A percentile compares a stretch with the other conserved stretches of the same genome.
Conservation (phyloP, 2,888 invertebrate genomes). For the Nebria salina region DNA sequence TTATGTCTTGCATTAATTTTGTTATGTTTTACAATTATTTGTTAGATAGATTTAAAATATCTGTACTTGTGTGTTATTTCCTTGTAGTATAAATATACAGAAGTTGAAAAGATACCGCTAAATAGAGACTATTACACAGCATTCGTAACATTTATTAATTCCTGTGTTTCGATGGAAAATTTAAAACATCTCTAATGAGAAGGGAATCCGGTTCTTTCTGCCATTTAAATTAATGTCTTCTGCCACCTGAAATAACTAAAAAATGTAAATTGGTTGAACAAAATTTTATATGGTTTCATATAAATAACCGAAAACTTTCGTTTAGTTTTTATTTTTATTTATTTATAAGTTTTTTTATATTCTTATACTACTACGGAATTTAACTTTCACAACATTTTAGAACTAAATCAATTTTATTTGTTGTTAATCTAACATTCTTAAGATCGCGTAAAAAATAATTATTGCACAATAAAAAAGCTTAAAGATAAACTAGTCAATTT, state of each 20-base stretch:
- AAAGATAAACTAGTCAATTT: too few relatives aligned
- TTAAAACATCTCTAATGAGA: slow-evolving; percentile 37
- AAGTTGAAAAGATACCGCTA: background rate
- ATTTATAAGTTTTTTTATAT: background rate
- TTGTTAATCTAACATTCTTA: background rate
- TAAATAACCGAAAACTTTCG: background rate
- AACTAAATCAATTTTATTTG: background rate
- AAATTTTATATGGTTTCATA: background rate
- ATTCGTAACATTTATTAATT: slow-evolving; percentile 28
- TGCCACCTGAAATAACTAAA: slow-evolving; percentile 37
- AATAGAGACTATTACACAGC: background rate
- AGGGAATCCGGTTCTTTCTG: slow-evolving; percentile 30
- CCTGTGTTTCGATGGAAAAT: slow-evolving; percentile 28
- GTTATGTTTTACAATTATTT: too few relatives aligned
- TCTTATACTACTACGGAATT: background rate
- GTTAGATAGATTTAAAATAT: too few relatives aligned
- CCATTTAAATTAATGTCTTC: slow-evolving; percentile 33
- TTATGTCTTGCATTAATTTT: too few relatives aligned
- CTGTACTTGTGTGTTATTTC: background rate
- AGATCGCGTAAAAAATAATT: too few relatives aligned
- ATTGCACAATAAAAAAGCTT: too few relatives aligned
- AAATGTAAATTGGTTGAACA: slow-evolving; percentile 32
- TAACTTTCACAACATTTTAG: background rate
- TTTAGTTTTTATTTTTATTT: background rate
- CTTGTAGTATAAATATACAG: background rate